Base-by-base conservation (phyloP, 2,113 vertebrate genomes). In the Pleuronectes platessa region DNA sequence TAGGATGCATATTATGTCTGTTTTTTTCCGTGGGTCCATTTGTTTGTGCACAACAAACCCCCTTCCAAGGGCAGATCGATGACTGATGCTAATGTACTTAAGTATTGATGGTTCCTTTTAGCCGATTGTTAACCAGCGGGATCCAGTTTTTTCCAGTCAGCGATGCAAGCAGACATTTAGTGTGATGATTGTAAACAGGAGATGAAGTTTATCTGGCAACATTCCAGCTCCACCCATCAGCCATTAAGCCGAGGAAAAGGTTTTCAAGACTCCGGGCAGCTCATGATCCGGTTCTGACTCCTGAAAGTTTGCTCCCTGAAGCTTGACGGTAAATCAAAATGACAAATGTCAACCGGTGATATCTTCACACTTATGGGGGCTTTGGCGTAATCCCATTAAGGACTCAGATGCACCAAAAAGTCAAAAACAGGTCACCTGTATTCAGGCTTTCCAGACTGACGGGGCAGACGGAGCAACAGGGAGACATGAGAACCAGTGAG, bases 91-190 rank as follows among this genome's bases (percentile, higher is more conserved):
- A 77, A 63, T 76, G 58, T 51, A 72, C 62, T 72, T 59, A 64
- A 68, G 45, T 64, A 74, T 47, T 72, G 68, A 68, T 70, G 71
- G 55, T 37, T 56, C 31, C 51, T 59, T 59, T 61, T 6, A 65
- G 66, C 27, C 35, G 47, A 73, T 47, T 74, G 21, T 63, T 24
- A 24, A 75, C 15, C 13, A 42, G 71, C 18, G 51, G 51, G 20
- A 58, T 68, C 40, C 58, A 76, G 4, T 67, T 27, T 49, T 49
- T 51, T n/a, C 56, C 68, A 31, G 49, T 68, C 68, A 49, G 55
- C 37, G 54, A 61, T 71, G 18, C 20, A 54, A 60, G 23, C 24
- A 27, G 21, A 27, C 18, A 64, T 80, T 71, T 69, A 54, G 8
- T 58, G 49, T 56, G 27, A 61, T 37, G 20, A 59, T 23, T 31